Conservation (phyloP, 2,888 invertebrate species). For the Cephalotes varians region DNA sequence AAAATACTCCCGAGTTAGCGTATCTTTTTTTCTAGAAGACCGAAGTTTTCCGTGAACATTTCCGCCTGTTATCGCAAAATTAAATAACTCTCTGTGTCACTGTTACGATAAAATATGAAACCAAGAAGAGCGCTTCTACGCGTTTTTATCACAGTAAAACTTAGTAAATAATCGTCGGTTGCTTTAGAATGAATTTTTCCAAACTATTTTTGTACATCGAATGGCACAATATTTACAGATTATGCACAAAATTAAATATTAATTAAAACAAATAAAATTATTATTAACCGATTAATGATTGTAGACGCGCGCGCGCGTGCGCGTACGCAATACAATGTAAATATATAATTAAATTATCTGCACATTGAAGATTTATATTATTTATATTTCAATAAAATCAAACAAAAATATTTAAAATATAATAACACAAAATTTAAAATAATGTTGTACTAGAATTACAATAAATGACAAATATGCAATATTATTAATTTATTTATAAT, state of each 20-base stretch:
- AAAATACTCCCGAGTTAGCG: constrained; percentile 34
- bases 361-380: too few species aligned
- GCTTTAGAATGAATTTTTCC: background rate
- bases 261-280: background rate
- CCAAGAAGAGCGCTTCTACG: constrained; percentile 27
- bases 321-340: too few species aligned
- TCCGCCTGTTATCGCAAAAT: constrained; percentile 72
- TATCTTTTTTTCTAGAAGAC: constrained; percentile 30
- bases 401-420: too few species aligned
- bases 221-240: background rate
- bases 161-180: constrained; percentile 9
- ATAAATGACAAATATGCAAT: too few species aligned
- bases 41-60: constrained; percentile 67
- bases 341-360: too few species aligned
- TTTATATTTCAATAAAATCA: too few species aligned
- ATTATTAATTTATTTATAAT: too few species aligned
- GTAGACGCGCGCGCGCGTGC: too few species aligned
- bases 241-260: background rate
- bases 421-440: background rate
- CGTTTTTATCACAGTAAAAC: constrained; percentile 24
- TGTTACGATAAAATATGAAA: constrained; percentile 51
- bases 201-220: background rate
- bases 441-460: too few species aligned
- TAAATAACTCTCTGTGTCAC: constrained; percentile 63
- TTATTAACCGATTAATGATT: background rate